These are phyloP conservation scores for Halcyon malimbica DNA, from an alignment of 2,113 vertebrate genomes.

Conservation along the genomic window DNA sequence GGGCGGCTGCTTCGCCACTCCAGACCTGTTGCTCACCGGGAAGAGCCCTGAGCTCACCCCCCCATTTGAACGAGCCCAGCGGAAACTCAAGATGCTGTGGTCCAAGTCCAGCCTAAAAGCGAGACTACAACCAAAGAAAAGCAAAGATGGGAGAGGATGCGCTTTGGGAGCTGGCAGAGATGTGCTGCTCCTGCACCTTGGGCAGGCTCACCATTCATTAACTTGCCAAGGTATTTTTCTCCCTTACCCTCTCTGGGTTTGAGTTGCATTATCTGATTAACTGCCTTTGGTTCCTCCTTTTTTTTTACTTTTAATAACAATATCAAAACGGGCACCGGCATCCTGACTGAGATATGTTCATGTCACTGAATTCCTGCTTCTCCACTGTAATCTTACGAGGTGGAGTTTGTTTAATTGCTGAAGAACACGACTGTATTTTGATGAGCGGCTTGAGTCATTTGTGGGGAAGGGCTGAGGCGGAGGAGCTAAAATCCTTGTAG, in stretches of 20 bases:
- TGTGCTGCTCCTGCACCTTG: neutral
- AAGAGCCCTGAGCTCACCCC: neutral
- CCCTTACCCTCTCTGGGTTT: neutral
- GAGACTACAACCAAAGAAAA: neutral
- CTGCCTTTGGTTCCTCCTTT: neutral
- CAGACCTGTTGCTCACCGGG: neutral
- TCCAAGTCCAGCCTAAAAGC: neutral
- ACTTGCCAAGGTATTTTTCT: neutral
- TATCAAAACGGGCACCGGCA: neutral
- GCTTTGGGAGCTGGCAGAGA: neutral
- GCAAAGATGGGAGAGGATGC: neutral
- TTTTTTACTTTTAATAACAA: neutral
- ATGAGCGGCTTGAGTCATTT: slow-evolving; percentile 59
- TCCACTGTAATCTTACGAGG: neutral
- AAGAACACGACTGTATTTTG: slow-evolving; percentile 49
- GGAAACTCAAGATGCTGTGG: neutral
- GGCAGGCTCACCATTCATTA: neutral
- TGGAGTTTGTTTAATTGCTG: slow-evolving; percentile 30
- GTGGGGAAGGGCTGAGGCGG: slow-evolving; percentile 46
- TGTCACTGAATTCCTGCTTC: slow-evolving; percentile 4
- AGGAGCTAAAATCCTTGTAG: slow-evolving; percentile 62
- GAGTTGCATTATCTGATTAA: neutral
- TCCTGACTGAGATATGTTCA: neutral
- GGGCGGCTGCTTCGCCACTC: neutral
- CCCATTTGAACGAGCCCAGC: neutral